These are phyloP conservation scores for Urophycis tenuis DNA, from an alignment of 2,797 vertebrate genomes.

Conservation along the genomic window DNA sequence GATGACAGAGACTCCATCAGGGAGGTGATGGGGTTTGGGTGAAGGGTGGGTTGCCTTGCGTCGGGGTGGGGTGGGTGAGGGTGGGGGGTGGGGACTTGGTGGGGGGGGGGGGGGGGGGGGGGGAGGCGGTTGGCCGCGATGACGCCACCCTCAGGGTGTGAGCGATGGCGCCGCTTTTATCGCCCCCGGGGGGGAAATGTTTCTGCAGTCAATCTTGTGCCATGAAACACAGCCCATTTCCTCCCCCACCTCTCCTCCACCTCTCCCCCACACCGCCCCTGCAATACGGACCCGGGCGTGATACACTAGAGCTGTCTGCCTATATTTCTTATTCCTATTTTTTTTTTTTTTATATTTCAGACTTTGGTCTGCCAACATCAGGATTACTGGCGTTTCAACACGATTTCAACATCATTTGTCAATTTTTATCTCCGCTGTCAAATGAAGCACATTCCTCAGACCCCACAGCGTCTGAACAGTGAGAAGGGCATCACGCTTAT, in stretches of 20 bases:
- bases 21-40: not conserved
- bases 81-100: not conserved
- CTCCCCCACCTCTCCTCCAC: not conserved
- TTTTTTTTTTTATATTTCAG: too few species aligned
- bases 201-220: not conserved
- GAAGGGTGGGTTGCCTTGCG: not conserved
- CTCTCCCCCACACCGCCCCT: too few species aligned
- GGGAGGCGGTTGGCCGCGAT: constrained; percentile 32
- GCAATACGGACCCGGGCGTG: too few species aligned
- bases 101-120: not conserved
- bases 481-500: not conserved
- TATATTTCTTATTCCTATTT: not conserved
- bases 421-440: not conserved
- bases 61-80: constrained; percentile 22
- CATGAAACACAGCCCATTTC: not conserved
- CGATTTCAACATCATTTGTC: not conserved
- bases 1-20: not conserved
- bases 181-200: too few species aligned
- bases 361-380: not conserved
- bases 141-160: constrained; percentile 19
- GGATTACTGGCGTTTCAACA: too few species aligned
- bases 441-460: not conserved
- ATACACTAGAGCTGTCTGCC: too few species aligned
- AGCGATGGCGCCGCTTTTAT: constrained; percentile 38
- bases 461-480: not conserved